Conservation (phyloP, 1,140 invertebrate species). For the Trachelipus rathkii region DNA sequence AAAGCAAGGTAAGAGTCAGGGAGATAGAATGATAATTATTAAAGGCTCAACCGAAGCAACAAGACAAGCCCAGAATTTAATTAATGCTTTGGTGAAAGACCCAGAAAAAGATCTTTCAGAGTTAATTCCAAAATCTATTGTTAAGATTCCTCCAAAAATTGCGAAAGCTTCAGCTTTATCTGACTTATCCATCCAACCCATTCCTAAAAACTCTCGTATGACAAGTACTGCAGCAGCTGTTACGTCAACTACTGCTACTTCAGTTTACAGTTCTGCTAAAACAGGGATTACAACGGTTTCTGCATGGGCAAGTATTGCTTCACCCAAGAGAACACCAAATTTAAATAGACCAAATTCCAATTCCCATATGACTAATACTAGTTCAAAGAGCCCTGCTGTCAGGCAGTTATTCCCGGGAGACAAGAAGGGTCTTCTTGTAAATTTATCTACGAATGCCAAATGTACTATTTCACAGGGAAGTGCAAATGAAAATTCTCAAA, state of each 20-base stretch:
- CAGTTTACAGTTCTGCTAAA: conserved; percentile 48
- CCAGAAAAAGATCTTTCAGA: conserved; percentile 55
- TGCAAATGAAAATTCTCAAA: conserved; percentile 53
- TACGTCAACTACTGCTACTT: conserved; percentile 46
- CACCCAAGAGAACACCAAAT: conserved; percentile 31
- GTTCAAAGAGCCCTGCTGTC: conserved; percentile 44
- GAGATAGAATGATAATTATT: conserved; percentile 89
- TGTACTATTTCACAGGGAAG: neutral
- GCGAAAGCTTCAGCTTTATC: conserved; percentile 45
- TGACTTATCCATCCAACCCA: conserved; percentile 45
- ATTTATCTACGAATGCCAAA: conserved; percentile 51
- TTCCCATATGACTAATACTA: neutral
- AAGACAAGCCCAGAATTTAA: conserved; percentile 58
- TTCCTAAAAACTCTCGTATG: conserved; percentile 34
- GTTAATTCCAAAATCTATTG: conserved; percentile 51
- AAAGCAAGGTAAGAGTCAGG: conserved; percentile 89
- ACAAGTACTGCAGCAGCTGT: conserved; percentile 43
- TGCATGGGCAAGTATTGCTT: conserved; percentile 39
- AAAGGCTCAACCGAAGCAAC: conserved; percentile 61
- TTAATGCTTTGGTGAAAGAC: conserved; percentile 53
- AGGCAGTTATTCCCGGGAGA: conserved; percentile 47
- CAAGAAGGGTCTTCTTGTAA: neutral
- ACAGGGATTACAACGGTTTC: conserved; percentile 29
- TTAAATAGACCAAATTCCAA: neutral
- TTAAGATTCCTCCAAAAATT: conserved; percentile 38